These are phyloP conservation scores for Apodemia hepburni DNA, from an alignment of 2,888 invertebrate species.

Conservation along the genomic window DNA sequence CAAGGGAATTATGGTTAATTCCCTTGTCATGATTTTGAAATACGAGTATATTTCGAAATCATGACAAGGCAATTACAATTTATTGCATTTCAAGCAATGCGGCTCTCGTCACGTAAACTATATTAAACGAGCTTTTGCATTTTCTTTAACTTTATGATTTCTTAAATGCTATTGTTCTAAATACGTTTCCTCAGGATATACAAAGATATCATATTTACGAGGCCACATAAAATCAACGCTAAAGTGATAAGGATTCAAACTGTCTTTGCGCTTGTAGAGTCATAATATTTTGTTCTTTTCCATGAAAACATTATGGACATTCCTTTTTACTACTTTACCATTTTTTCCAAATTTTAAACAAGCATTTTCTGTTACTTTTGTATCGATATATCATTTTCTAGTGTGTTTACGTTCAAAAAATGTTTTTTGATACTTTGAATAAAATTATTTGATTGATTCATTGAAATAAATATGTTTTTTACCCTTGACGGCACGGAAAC, in stretches of 20 bases:
- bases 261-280: conserved; percentile 1
- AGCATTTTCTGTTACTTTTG: too few species aligned
- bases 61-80: too few species aligned
- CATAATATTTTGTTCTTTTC: conserved; percentile 1
- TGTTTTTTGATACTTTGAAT: too few species aligned
- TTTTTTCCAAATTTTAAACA: neutral
- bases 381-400: too few species aligned
- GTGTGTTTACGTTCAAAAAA: too few species aligned
- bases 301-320: neutral
- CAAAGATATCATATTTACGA: conserved; percentile 10
- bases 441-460: too few species aligned
- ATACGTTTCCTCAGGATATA: neutral
- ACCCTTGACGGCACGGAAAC: too few species aligned
- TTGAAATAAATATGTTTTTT: too few species aligned
- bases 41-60: too few species aligned
- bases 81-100: too few species aligned
- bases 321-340: neutral
- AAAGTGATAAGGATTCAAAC: conserved; percentile 10
- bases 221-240: conserved; percentile 2
- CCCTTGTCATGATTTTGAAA: too few species aligned
- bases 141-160: neutral
- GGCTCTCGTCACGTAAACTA: neutral
- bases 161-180: neutral
- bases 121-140: neutral
- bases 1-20: too few species aligned